Base-by-base conservation (phyloP, 1,140 invertebrate species). In the Papilio machaon region DNA sequence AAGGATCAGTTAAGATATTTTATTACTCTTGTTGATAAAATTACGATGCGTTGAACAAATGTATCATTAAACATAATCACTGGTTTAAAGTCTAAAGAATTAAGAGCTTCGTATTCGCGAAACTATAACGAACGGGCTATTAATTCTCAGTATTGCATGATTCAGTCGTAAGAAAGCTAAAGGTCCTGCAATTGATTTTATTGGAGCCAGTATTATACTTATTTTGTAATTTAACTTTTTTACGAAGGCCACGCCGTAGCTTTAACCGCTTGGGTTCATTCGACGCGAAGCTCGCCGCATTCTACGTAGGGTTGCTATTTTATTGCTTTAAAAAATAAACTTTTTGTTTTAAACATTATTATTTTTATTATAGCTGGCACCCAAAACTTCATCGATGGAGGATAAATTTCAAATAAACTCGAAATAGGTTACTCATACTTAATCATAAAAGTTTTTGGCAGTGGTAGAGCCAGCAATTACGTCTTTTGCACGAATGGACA, bases 161-260 rank as follows among this genome's bases (percentile, higher is more conserved):
- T 64, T 79, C 77, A 79, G 38, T 47, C 58, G 77, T 79, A 79
- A 79, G 77, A 79, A 19, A 15, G 58, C 77, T 64, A 64, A 79
- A 79, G 77, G 77, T 79, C 35, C 77, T 64, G 54, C 77, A 79
- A 79, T 79, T 79, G 77, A 67, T 79, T 79, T 79, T 67, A 79
- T 79, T 79, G 77, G 19, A 79, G 77, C 77, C 77, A 64, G 77
- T 79, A 79, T 79, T 79, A 79, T 79, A 79, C 77, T 67, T 79
- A 79, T 79, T 79, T 79, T 79, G 77, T 79, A 79, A 79, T 79
- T 79, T 79, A 79, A 79, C 77, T 79, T 79, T 79, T 79, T 79
- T 79, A 54, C 58, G 77, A 79, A 79, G 77, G 77, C 77, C 77
- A 79, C 77, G 38, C 15, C 77, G 77, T 23, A 64, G 54, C 77